These are phyloP conservation scores for Heliconius charithonia DNA, from an alignment of 2,888 invertebrate species.

Conservation along the genomic window DNA sequence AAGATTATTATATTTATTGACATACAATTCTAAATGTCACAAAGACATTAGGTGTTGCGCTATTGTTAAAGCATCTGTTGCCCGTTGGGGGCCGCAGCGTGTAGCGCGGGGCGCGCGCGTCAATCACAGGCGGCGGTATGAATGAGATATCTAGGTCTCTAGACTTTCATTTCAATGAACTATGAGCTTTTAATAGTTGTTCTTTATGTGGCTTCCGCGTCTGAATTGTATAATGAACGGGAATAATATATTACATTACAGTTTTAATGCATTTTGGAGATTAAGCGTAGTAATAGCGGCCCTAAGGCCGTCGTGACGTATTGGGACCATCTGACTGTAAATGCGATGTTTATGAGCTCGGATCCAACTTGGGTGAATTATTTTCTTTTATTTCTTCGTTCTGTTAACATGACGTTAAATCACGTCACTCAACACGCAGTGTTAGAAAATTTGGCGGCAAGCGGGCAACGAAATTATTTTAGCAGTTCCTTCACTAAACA, in stretches of 20 bases:
- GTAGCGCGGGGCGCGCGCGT: conserved; percentile 5
- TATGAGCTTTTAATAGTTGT: not conserved
- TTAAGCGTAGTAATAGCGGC: no score
- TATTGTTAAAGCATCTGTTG: conserved; percentile 12
- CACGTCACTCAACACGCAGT: not conserved
- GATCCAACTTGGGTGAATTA: not conserved
- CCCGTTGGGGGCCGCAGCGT: no score
- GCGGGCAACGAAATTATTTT: not conserved
- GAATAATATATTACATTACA: no score
- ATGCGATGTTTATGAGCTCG: no score
- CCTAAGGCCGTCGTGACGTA: no score
- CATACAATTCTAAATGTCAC: not conserved
- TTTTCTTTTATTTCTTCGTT: not conserved
- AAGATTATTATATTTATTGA: not conserved
- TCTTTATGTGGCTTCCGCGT: not conserved
- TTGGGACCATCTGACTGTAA: no score
- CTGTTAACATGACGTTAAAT: not conserved
- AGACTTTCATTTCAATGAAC: not conserved
- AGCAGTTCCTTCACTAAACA: no score
- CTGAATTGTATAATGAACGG: not conserved
- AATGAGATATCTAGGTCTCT: not conserved
- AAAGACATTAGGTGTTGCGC: not conserved
- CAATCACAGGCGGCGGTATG: not conserved
- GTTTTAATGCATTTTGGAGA: no score
- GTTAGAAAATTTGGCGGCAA: not conserved